Evolutionary conservation across 2,797 vertebrate species (phyloP).

Genomic region (Falco naumanni): DNA sequence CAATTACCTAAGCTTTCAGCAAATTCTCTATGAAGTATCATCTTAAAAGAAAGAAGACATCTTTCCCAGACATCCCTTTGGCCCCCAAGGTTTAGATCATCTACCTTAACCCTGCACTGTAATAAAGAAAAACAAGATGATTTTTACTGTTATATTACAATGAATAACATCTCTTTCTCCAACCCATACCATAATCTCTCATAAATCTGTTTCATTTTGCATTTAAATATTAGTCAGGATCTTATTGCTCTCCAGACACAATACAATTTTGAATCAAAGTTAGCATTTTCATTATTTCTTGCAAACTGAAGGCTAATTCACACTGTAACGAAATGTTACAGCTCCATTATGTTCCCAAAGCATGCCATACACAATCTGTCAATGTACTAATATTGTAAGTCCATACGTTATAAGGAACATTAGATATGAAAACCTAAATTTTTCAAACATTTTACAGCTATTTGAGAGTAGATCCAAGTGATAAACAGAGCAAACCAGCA

Average conservation of each 20-base stretch:
- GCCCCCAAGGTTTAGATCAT: not conserved
- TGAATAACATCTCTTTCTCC: not conserved
- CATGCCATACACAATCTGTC: no score
- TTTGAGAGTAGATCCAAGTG: not conserved
- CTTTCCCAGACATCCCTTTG: not conserved
- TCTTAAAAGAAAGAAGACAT: not conserved
- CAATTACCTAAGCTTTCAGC: not conserved
- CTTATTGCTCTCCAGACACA: not conserved
- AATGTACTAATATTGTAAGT: no score
- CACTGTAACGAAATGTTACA: not conserved
- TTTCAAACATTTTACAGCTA: not conserved
- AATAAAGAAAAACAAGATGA: not conserved
- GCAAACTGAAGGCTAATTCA: not conserved
- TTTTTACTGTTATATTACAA: not conserved
- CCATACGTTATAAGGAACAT: fast-evolving
- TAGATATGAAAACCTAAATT: not conserved
- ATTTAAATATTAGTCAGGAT: not conserved
- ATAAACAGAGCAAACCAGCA: not conserved
- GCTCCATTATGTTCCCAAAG: no score
- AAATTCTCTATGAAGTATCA: not conserved
- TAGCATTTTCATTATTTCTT: not conserved
- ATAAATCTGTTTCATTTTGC: not conserved
- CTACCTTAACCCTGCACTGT: not conserved
- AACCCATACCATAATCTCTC: not conserved
- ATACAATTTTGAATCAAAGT: not conserved